Conservation (phyloP, 2,888 invertebrate species). For the Caenorhabditis angaria region DNA sequence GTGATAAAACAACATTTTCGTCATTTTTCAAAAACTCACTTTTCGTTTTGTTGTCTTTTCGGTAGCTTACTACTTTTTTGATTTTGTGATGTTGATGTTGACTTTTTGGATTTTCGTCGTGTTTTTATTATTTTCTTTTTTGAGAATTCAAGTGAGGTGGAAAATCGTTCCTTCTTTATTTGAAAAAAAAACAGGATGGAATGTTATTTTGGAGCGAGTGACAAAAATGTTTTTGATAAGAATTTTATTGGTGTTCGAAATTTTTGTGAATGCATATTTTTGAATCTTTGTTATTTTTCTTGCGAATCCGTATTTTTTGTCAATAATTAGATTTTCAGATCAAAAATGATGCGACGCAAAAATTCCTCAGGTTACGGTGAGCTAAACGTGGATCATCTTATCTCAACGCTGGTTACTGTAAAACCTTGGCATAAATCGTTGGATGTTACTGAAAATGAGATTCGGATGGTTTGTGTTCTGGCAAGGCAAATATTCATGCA, state of each 20-base stretch:
- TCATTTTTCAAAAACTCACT: too few relatives aligned
- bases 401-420: constrained; percentile 60
- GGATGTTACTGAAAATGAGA: constrained; percentile 69
- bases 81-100: too few relatives aligned
- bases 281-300: background rate
- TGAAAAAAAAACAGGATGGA: constrained; percentile 5
- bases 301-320: background rate
- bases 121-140: background rate
- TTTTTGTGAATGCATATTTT: constrained; percentile 25
- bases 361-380: constrained; percentile 60
- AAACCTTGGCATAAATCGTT: constrained; percentile 66
- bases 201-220: constrained; percentile 5
- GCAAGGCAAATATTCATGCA: constrained; percentile 68
- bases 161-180: background rate
- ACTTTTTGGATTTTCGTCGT: background rate
- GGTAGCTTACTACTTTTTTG: too few relatives aligned
- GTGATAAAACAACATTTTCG: background rate
- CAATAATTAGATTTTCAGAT: background rate
- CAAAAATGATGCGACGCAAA: constrained; percentile 64
- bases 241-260: constrained; percentile 8
- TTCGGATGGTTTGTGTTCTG: constrained; percentile 66
- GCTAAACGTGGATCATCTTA: constrained; percentile 67
- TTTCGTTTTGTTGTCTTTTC: too few relatives aligned
- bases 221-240: constrained; percentile 24
- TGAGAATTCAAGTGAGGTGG: background rate